Evolutionary conservation across 2,888 invertebrate genomes (phyloP).

Genomic region (Caenorhabditis wallacei): DNA sequence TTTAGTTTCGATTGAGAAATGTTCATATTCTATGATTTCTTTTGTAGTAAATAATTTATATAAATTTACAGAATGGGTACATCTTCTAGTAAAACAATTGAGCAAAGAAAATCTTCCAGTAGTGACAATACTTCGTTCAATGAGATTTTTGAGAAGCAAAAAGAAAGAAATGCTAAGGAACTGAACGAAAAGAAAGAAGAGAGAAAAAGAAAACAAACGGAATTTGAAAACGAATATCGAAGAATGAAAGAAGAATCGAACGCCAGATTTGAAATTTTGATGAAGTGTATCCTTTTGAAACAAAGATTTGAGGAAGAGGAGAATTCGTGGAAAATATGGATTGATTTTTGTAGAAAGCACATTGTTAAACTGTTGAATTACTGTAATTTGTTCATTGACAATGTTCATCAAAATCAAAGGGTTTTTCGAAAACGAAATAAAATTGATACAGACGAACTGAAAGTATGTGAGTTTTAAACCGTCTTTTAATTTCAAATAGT

Average conservation of each 20-base stretch:
- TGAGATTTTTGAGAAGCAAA: background rate
- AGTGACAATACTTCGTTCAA: background rate
- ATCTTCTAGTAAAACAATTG: no score
- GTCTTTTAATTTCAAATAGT: no score
- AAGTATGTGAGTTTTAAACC: background rate
- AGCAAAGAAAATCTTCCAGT: no score
- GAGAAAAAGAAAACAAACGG: background rate
- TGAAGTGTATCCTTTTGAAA: conserved; percentile 6
- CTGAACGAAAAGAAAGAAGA: no score
- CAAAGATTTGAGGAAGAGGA: conserved; percentile 10
- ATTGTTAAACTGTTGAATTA: no score
- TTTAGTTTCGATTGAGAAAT: no score
- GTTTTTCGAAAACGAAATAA: background rate
- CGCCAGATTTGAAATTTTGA: background rate
- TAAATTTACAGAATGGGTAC: no score
- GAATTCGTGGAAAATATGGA: background rate
- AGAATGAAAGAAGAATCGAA: background rate
- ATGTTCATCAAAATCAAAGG: no score
- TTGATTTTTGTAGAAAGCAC: background rate
- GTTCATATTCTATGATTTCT: no score
- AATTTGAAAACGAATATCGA: background rate
- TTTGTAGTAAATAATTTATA: no score
- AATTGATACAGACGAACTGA: background rate
- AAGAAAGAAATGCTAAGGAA: background rate
- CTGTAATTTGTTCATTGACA: no score